phyloP scores from a whole-genome alignment of 2,113 vertebrate species.

The Glaucomys volans region DNA sequence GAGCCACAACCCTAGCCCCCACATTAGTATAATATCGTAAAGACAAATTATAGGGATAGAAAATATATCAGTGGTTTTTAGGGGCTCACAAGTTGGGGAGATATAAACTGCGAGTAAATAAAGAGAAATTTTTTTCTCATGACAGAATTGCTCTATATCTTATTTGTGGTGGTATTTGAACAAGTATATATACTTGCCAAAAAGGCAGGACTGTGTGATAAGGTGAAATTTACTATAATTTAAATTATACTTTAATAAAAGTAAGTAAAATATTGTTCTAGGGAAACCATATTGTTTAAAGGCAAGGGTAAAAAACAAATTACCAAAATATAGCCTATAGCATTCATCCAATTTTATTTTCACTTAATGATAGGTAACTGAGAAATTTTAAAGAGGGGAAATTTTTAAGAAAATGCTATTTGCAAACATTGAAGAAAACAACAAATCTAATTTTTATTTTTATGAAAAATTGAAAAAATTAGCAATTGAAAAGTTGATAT shows the following conservation, averaged over 20 bases:
- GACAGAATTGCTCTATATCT: background rate
- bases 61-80: background rate
- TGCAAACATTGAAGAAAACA: slow-evolving; percentile 11
- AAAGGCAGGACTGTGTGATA: background rate
- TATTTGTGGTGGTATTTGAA: background rate
- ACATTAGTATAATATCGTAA: background rate
- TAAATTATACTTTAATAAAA: slow-evolving; percentile 1
- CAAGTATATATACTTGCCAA: background rate
- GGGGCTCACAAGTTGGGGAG: background rate
- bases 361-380: background rate
- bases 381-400: background rate
- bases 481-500: background rate
- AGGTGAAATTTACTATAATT: background rate
- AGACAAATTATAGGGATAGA: background rate
- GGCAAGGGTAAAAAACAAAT: background rate
- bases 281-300: background rate
- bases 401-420: background rate
- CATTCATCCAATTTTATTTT: background rate
- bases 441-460: background rate
- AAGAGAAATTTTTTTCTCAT: background rate
- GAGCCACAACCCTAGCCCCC: no score
- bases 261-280: background rate
- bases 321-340: background rate
- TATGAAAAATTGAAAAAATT: background rate
- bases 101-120: background rate